Evolutionary conservation across 2,888 invertebrate species (phyloP), one percentile per base, ranked within the genome.

Genomic region (Crossocerus cetratus): DNA sequence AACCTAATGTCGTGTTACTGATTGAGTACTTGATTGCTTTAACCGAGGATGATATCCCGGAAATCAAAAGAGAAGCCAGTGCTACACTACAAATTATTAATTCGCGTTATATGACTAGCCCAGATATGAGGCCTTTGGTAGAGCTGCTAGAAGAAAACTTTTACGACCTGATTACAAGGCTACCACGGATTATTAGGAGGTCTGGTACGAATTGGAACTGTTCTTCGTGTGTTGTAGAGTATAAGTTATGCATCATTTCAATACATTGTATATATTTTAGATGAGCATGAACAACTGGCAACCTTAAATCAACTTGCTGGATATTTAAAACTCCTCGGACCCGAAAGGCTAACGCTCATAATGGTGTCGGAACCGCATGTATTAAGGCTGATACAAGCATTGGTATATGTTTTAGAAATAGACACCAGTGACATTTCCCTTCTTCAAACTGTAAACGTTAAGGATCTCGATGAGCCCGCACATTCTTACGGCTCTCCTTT

Each of bases 21-120:
- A 88, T 96, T 2, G 95, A 96, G 88, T 92, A 94, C 43, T 88
- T 95, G 5, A 93, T 96, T 74, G 91, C 93, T 0, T 89, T 96
- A 32, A 93, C 94, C 0, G 94, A 94, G 86, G 96, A 96, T 89
- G 93, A 93, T 8, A 90, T 92, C 73, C 82, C 87, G 0, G 90
- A 92, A 73, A 93, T 96, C 14, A 85, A 92, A 14, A 75, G 83
- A 3, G 83, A 86, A 61, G 92, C 93, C 76, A 86, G 83, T 20
- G 60, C 76, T 20, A 86, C 85, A 73, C 85, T 91, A 3, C 88
- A 87, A 20, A 89, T 85, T 78, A 91, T 93, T 81, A 90, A 89
- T 22, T 86, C 84, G 14, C 91, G 91, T 3, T 91, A 93, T 18
- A 85, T 88, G 21, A 65, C 73, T 57, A 76, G 82, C 70, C 80